Evolutionary conservation across 1,140 invertebrate species (phyloP).

Genomic region (Caenorhabditis tropicalis): DNA sequence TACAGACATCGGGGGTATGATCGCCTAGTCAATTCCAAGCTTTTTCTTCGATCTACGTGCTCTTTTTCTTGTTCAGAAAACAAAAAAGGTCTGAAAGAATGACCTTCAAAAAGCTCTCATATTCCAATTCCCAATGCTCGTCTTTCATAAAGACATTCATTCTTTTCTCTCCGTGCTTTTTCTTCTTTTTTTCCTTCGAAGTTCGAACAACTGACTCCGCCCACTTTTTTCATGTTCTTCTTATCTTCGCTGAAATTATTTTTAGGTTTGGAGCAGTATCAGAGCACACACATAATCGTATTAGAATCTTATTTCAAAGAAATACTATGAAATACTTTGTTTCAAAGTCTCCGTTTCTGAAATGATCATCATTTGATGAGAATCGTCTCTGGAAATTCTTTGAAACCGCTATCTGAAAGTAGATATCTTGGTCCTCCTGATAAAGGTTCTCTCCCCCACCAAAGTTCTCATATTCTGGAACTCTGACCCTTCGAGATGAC

Average conservation of each 20-base stretch:
- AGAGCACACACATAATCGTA: constrained; percentile 32
- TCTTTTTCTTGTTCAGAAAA: neutral
- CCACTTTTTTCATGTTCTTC: neutral
- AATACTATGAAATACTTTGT: too few species aligned
- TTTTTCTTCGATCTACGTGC: neutral
- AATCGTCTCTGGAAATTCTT: too few species aligned
- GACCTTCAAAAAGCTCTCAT: neutral
- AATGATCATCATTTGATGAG: too few species aligned
- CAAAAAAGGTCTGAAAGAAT: neutral
- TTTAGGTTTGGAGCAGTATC: neutral
- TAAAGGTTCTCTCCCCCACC: too few species aligned
- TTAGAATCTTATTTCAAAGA: too few species aligned
- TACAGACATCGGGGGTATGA: too few species aligned
- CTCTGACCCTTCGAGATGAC: neutral
- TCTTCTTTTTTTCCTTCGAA: neutral
- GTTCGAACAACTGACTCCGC: constrained; percentile 15
- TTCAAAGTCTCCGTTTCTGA: neutral
- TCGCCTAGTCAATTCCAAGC: neutral
- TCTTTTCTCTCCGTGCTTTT: too few species aligned
- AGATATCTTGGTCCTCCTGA: too few species aligned
- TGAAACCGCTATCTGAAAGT: too few species aligned
- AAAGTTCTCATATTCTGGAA: too few species aligned
- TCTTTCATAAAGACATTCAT: neutral
- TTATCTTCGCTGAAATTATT: neutral
- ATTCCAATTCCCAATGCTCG: constrained; percentile 13